These are phyloP conservation scores for Cotesia vestalis DNA, from an alignment of 1,140 invertebrate species.

Conservation along the genomic window DNA sequence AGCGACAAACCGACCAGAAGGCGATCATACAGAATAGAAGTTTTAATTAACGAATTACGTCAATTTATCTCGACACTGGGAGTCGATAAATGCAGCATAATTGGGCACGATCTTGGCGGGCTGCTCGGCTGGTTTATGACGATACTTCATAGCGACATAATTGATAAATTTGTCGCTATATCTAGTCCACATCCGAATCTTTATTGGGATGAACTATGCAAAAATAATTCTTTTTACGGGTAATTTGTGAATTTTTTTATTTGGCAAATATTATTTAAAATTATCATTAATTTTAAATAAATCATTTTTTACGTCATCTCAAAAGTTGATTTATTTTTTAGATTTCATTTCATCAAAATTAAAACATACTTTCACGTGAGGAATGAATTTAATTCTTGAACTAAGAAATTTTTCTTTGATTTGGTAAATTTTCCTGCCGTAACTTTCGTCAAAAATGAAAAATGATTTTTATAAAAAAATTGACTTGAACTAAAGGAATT, in stretches of 20 bases:
- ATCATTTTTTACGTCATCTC: too few species aligned
- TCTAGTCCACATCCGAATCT: constrained; percentile 81
- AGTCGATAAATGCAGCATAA: constrained; percentile 69
- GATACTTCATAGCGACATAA: constrained; percentile 72
- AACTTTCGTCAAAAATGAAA: too few species aligned
- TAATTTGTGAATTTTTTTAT: constrained; percentile 58
- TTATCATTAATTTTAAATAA: too few species aligned
- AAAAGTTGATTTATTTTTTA: too few species aligned
- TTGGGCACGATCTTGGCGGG: constrained; percentile 86
- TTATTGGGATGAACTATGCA: constrained; percentile 70
- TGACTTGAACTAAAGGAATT: too few species aligned
- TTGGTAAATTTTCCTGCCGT: too few species aligned
- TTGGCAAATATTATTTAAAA: too few species aligned
- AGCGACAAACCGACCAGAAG: constrained; percentile 79
- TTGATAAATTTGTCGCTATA: constrained; percentile 77
- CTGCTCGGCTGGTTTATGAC: constrained; percentile 78
- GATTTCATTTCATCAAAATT: too few species aligned
- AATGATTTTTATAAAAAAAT: too few species aligned
- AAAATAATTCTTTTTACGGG: constrained; percentile 67
- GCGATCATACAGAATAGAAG: constrained; percentile 70
- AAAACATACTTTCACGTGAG: too few species aligned
- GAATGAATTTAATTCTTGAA: too few species aligned
- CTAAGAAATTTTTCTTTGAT: too few species aligned
- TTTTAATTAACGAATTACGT: constrained; percentile 74
- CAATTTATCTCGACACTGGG: constrained; percentile 75